These are phyloP conservation scores for Pollenia griseotomentosa DNA, from an alignment of 2,888 invertebrate species.

Conservation along the genomic window DNA sequence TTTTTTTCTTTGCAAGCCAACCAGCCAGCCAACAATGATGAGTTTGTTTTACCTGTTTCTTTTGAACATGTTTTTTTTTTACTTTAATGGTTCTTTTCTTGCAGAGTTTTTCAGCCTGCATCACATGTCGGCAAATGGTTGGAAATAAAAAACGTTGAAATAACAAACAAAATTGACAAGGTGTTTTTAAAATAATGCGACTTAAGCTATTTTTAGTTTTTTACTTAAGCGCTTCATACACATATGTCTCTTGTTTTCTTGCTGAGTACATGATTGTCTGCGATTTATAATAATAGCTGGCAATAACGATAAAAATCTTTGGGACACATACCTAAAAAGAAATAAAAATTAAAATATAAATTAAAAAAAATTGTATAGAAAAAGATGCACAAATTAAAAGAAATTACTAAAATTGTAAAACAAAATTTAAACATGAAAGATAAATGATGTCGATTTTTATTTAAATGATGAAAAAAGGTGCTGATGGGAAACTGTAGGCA, in stretches of 20 bases:
- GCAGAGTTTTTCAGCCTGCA: slow-evolving; percentile 17
- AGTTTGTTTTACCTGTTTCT: slow-evolving; percentile 56
- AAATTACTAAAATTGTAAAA: neutral
- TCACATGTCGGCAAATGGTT: slow-evolving; percentile 8
- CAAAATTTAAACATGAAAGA: neutral
- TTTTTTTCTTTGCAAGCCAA: slow-evolving; percentile 29
- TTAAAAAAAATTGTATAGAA: slow-evolving; percentile 21
- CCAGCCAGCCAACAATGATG: slow-evolving; percentile 47
- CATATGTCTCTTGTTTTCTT: neutral
- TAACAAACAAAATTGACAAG: slow-evolving; percentile 68
- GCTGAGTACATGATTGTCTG: neutral
- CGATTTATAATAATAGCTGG: slow-evolving; percentile 18
- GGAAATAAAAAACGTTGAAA: slow-evolving; percentile 1
- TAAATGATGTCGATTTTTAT: no score
- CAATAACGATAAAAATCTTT: neutral
- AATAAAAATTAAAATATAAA: slow-evolving; percentile 30
- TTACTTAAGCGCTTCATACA: slow-evolving; percentile 17
- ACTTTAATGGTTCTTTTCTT: slow-evolving; percentile 43
- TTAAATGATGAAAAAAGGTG: no score
- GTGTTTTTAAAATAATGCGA: slow-evolving; percentile 64
- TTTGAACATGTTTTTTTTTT: slow-evolving; percentile 27
- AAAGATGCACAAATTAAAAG: slow-evolving; percentile 1
- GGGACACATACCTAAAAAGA: slow-evolving; percentile 63
- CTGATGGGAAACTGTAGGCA: no score
- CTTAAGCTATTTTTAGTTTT: slow-evolving; percentile 40